Evolutionary conservation across 30 jellyfish, hydroid and myxozoan species (phyloP), one percentile per base, ranked within the genome.

Genomic region (Rhopilema esculentum): DNA sequence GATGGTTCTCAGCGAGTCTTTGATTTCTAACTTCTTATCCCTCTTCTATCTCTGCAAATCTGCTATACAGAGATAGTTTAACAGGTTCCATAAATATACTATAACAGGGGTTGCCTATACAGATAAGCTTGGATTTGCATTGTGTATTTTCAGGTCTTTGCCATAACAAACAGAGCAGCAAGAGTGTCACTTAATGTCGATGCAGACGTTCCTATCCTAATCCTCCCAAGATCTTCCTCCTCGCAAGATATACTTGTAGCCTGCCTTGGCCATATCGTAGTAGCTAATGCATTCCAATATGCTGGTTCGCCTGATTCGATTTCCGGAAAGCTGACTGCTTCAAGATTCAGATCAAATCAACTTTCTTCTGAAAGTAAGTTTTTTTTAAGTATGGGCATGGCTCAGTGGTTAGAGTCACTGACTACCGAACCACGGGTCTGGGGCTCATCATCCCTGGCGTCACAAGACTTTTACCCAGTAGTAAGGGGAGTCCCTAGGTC

Each of bases 181-280:
- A 90, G 99, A 50, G 88, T 96, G 1, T 70, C 93, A 7, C 88
- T 96, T 69, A 82, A 79, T 61, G 90, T 96, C 28, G 89, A 86
- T 50, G 96, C 99, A 16, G 99, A 96, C 48, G 84, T 94, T 17
- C 99, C 99, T 23, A 90, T 87, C 26, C 88, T 96, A 77, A 91
- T 96, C 29, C 82, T 96, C 57, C 99, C 99, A 1, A 91, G 97
- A 31, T 83, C 95, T 1, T 79, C 98, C 24, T 26, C 75, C 16
- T 91, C 97, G 6, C 49, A 49, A 22, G 98, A 96, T 77, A 70
- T 96, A 49, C 89, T 91, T 27, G 97, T 91, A 24, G 99, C 98
- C 30, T 87, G 93, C 77, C 92, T 96, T 23, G 99, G 99, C 4
- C 95, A 87, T 51, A 74, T 96, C 65, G 64, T 84, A 0, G 95